Conservation (phyloP, 2,888 invertebrate genomes). For the Drosophila prolongata region DNA sequence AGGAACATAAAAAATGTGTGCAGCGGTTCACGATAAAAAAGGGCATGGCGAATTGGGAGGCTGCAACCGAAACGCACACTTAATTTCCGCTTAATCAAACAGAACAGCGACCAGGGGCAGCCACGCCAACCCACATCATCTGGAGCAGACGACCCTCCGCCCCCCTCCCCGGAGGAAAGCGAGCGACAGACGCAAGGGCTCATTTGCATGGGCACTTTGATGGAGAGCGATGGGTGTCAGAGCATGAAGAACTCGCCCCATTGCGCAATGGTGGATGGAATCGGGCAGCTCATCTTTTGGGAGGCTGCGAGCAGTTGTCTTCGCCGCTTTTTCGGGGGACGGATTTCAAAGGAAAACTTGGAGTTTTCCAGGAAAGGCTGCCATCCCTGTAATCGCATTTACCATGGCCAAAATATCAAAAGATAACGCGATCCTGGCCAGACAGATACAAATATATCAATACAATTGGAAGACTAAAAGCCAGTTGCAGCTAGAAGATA, state of each 20-base stretch:
- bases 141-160: conserved; percentile 47
- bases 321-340: conserved; percentile 31
- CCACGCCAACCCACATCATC: conserved; percentile 60
- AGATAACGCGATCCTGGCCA: conserved; percentile 18
- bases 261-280: conserved; percentile 40
- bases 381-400: conserved; percentile 72
- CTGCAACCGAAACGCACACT: conserved; percentile 62
- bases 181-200: conserved; percentile 67
- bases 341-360: conserved; percentile 56
- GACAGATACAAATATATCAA: not conserved
- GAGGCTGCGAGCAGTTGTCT: conserved; percentile 18
- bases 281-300: conserved; percentile 9
- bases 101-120: conserved; percentile 55
- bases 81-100: conserved; percentile 77
- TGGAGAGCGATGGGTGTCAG: conserved; percentile 54
- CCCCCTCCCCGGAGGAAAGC: conserved; percentile 18
- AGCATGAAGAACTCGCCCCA: conserved; percentile 66
- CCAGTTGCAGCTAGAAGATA: no score
- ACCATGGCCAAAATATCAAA: conserved; percentile 54
- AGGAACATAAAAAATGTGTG: conserved; percentile 23
- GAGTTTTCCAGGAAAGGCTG: conserved; percentile 72
- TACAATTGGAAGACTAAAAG: no score
- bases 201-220: conserved; percentile 82
- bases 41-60: conserved; percentile 61
- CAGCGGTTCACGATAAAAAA: conserved; percentile 32